Percentiles rank a stretch among this genome's conserved stretches.
Evolutionary conservation across 2,888 invertebrate genomes (phyloP).

Genomic region (Cotesia congregata): DNA sequence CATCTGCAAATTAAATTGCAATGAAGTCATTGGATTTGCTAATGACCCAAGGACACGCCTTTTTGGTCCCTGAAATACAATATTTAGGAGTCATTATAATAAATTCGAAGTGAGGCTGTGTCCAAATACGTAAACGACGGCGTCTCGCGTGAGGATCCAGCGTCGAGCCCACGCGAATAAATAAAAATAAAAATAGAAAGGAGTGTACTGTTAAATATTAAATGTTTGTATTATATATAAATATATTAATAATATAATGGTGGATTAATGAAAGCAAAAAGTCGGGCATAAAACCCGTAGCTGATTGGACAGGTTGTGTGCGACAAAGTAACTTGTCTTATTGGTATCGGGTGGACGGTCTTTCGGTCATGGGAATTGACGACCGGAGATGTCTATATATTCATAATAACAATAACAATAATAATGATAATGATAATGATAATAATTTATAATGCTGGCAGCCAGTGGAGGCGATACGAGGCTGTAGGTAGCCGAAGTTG

Average conservation of each 20-base stretch:
- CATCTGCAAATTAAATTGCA: too few relatives aligned
- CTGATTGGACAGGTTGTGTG: slow-evolving; percentile 3
- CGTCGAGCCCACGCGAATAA: slow-evolving; percentile 6
- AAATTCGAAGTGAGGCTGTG: background rate
- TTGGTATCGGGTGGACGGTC: slow-evolving; percentile 20
- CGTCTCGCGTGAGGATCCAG: slow-evolving; percentile 5
- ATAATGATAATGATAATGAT: background rate
- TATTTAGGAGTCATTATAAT: too few relatives aligned
- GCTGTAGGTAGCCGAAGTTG: slow-evolving; percentile 24
- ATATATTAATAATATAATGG: background rate
- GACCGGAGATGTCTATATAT: slow-evolving; percentile 22
- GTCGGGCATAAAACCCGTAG: background rate
- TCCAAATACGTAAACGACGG: slow-evolving; percentile 29
- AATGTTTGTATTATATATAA: background rate
- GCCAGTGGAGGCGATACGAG: background rate
- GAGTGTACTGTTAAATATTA: too few relatives aligned
- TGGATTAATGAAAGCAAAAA: background rate
- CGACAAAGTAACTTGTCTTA: slow-evolving; percentile 21
- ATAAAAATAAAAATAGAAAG: background rate
- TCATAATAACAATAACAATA: background rate
- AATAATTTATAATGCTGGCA: slow-evolving; percentile 6
- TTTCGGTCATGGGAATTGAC: slow-evolving; percentile 37
- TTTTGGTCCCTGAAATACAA: too few relatives aligned
- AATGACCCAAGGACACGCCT: too few relatives aligned
- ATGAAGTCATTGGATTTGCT: too few relatives aligned